Conservation (phyloP, 1,140 invertebrate species). For the Apis laboriosa region DNA sequence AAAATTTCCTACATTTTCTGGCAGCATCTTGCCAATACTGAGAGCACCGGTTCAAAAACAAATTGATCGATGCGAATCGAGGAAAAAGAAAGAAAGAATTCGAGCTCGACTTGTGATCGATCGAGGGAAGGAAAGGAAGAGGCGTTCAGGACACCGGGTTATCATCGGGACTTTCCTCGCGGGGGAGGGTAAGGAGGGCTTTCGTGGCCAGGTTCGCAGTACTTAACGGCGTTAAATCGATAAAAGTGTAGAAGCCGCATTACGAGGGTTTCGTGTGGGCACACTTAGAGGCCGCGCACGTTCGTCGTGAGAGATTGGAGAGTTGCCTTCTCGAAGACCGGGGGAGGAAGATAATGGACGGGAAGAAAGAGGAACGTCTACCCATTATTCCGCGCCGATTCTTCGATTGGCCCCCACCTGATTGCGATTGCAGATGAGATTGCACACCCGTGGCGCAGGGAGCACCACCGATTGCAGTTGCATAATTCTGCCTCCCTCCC, state of each 20-base stretch:
- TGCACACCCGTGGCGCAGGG: conserved; percentile 53
- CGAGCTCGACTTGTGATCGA: too few species aligned
- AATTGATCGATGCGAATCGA: not conserved
- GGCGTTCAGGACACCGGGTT: conserved; percentile 21
- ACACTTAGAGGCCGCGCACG: conserved; percentile 48
- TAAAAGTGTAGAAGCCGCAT: conserved; percentile 57
- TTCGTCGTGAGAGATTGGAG: conserved; percentile 63
- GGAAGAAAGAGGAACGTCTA: conserved; percentile 55
- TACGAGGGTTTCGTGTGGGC: conserved; percentile 61
- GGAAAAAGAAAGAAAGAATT: not conserved
- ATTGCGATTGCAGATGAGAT: conserved; percentile 68
- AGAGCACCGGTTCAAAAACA: too few species aligned
- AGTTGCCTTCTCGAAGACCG: conserved; percentile 43
- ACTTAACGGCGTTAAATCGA: conserved; percentile 55
- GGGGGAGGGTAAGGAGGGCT: not conserved
- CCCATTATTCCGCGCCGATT: conserved; percentile 62
- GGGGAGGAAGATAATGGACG: conserved; percentile 55
- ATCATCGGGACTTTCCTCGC: conserved; percentile 17
- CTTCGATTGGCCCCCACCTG: conserved; percentile 62
- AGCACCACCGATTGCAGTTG: conserved; percentile 42
- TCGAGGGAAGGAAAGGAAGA: not conserved
- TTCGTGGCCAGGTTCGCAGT: conserved; percentile 44
- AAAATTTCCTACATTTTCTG: too few species aligned
- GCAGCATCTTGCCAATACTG: too few species aligned
- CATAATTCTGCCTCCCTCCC: conserved; percentile 50